A percentile compares a stretch with the other conserved stretches of the same genome.
Conservation (phyloP, 2,797 vertebrate species). For the Danio albolineatus region DNA sequence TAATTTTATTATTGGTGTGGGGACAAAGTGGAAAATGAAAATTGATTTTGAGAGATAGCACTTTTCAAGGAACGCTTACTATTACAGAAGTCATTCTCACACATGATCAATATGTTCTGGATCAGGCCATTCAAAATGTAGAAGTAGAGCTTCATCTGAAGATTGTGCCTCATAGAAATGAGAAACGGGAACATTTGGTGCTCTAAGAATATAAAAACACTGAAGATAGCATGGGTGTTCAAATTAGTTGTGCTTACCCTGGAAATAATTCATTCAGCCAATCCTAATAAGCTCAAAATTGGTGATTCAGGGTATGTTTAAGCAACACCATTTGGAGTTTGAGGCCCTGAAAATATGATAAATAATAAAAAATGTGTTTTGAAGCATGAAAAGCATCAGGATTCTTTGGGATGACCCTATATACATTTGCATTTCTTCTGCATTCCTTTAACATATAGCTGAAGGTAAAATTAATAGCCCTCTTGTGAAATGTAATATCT, state of each 20-base stretch:
- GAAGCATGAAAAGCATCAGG: no score
- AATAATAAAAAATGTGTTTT: no score
- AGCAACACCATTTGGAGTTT: no score
- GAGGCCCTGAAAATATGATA: no score
- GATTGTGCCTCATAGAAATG: background rate
- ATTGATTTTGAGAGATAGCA: constrained; percentile 51
- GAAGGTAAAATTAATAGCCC: no score
- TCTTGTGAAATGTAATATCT: no score
- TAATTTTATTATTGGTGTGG: constrained; percentile 40
- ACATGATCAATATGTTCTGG: constrained; percentile 5
- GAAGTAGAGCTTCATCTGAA: background rate
- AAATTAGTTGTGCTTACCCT: background rate
- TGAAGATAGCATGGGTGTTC: background rate
- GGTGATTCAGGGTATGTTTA: no score
- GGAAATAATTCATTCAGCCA: background rate
- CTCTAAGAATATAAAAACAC: background rate
- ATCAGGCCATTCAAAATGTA: constrained; percentile 10
- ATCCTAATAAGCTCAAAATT: background rate
- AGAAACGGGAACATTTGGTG: background rate
- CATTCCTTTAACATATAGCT: no score
- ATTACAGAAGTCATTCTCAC: constrained; percentile 5
- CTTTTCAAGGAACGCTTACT: constrained; percentile 6
- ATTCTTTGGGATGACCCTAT: no score
- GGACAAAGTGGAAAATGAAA: constrained; percentile 56
- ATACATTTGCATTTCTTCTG: no score